Evolutionary conservation across 2,797 vertebrate genomes (phyloP).

Genomic region (Balearica regulorum): DNA sequence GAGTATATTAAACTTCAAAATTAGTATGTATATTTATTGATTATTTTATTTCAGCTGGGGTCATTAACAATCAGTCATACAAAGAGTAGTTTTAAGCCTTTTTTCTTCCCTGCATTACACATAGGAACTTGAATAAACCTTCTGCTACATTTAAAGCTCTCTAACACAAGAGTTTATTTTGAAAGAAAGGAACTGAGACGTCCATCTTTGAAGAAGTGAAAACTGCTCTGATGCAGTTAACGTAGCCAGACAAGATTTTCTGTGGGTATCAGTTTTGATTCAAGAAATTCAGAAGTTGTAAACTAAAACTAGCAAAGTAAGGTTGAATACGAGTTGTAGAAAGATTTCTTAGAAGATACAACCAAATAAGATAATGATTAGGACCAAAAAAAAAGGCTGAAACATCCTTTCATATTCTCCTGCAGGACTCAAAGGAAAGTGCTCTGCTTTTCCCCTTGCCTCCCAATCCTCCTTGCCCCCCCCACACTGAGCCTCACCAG

Average conservation of each 20-base stretch:
- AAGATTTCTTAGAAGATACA: not conserved
- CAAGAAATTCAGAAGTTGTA: not conserved
- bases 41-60: not conserved
- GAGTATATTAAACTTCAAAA: constrained; percentile 5
- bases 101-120: not conserved
- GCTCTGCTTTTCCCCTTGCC: not conserved
- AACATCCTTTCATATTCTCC: not conserved
- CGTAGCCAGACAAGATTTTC: not conserved
- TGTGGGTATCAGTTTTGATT: not conserved
- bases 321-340: not conserved
- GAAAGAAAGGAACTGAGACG: not conserved
- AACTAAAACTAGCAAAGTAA: not conserved
- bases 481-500: fast-evolving
- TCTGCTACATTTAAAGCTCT: not conserved
- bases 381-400: not conserved
- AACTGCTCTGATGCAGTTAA: not conserved
- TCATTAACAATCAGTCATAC: not conserved
- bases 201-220: not conserved
- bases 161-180: not conserved
- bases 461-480: not conserved
- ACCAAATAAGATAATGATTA: not conserved
- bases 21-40: not conserved
- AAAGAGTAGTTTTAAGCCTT: not conserved
- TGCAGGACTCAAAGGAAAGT: not conserved
- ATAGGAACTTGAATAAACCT: not conserved